phyloP scores from a whole-genome alignment of 2,888 invertebrate species.

The Buathra laborator region DNA sequence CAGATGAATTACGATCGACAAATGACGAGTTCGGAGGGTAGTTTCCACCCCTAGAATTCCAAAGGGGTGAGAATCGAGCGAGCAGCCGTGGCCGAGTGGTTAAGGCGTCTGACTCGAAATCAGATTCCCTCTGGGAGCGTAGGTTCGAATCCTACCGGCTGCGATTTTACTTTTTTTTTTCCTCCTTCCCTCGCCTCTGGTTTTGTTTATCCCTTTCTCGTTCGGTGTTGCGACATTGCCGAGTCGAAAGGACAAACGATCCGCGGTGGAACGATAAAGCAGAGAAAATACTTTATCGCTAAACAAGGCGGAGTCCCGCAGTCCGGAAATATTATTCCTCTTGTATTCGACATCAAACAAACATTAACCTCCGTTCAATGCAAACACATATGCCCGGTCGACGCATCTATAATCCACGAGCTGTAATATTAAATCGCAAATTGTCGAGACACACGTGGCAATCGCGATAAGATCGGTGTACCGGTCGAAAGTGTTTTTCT shows the following conservation, averaged over 20 bases:
- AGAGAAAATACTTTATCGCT: background rate
- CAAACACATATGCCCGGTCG: background rate
- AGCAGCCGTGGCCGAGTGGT: slow-evolving; percentile 91
- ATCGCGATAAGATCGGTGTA: slow-evolving; percentile 47
- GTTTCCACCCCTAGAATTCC: slow-evolving; percentile 62
- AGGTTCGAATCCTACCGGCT: slow-evolving; percentile 96
- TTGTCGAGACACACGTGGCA: slow-evolving; percentile 42
- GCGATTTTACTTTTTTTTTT: slow-evolving; percentile 85
- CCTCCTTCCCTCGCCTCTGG: background rate
- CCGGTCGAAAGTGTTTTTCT: slow-evolving; percentile 19
- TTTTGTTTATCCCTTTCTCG: background rate
- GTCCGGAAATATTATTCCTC: slow-evolving; percentile 50
- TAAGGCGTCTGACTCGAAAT: slow-evolving; percentile 96
- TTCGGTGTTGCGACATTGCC: background rate
- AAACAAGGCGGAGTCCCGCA: background rate
- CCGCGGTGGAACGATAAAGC: background rate
- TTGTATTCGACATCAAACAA: background rate
- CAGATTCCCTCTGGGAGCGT: slow-evolving; percentile 96
- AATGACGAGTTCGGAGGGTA: slow-evolving; percentile 17
- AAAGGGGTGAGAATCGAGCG: slow-evolving; percentile 46
- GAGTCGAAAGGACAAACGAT: slow-evolving; percentile 10
- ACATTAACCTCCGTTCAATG: background rate
- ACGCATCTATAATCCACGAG: background rate
- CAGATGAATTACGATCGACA: background rate
- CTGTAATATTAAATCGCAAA: slow-evolving; percentile 31